A percentile compares a stretch with the other conserved stretches of the same genome.
phyloP scores from a whole-genome alignment of 1,140 invertebrate genomes.

The Ruditapes philippinarum region DNA sequence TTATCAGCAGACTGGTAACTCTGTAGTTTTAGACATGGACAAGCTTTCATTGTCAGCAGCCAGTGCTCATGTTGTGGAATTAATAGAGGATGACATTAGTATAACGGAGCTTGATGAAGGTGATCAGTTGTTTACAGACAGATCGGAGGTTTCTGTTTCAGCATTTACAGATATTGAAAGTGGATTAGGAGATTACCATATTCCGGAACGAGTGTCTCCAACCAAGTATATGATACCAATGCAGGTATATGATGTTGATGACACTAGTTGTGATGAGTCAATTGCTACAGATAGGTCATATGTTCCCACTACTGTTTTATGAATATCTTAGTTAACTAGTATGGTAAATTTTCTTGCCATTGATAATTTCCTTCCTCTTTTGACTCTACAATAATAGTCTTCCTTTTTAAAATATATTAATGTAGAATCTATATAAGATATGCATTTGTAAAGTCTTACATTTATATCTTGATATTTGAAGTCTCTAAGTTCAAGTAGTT shows the following conservation, averaged over 20 bases:
- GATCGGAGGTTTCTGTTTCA: constrained; percentile 17
- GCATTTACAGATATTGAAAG: constrained; percentile 45
- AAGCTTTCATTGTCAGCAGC: constrained; percentile 14
- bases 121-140: constrained; percentile 40
- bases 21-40: constrained; percentile 59
- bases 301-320: constrained; percentile 55
- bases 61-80: constrained; percentile 56
- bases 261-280: constrained; percentile 67
- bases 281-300: constrained; percentile 32
- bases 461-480: no score
- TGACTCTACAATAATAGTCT: no score
- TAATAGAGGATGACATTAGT: constrained; percentile 62
- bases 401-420: no score
- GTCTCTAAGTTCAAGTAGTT: no score
- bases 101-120: constrained; percentile 54
- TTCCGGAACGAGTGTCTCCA: constrained; percentile 41
- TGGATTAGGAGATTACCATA: constrained; percentile 36
- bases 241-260: constrained; percentile 60
- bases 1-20: constrained; percentile 26
- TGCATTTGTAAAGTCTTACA: no score
- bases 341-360: no score
- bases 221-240: constrained; percentile 58
- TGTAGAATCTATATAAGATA: no score
- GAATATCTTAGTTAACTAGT: no score
- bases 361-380: no score